A percentile compares a stretch with the other conserved stretches of the same genome.
Conservation (phyloP, 1,140 invertebrate species). For the Pseudobourletiella spinata region DNA sequence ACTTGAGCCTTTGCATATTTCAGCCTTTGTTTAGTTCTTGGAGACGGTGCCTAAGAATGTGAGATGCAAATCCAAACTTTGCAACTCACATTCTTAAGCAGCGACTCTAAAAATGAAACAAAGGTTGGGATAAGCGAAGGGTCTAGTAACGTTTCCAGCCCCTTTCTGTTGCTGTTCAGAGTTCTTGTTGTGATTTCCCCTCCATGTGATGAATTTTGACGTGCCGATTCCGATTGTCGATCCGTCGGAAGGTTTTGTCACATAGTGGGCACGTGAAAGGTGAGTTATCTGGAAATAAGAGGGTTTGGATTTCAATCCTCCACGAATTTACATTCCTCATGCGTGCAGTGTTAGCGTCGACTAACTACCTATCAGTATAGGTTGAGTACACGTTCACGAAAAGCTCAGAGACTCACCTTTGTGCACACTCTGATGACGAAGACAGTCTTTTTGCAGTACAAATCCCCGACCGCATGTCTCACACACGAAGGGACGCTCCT, state of each 20-base stretch:
- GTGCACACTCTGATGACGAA: neutral
- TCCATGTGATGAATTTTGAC: neutral
- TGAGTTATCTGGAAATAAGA: neutral
- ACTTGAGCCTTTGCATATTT: no score
- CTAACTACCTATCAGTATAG: neutral
- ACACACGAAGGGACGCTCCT: neutral
- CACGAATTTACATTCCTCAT: neutral
- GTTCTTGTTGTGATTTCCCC: no score
- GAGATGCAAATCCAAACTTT: no score
- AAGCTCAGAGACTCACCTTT: neutral
- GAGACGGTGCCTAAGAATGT: no score
- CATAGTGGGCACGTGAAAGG: neutral
- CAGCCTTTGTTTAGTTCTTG: no score
- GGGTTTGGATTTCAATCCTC: neutral
- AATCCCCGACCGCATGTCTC: neutral
- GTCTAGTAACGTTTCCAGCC: no score
- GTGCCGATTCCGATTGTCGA: neutral
- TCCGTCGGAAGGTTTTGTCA: neutral
- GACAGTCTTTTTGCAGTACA: neutral
- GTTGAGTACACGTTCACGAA: neutral
- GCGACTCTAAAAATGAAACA: no score
- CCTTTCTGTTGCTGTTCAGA: no score
- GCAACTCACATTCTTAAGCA: no score
- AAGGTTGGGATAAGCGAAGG: no score
- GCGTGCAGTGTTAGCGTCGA: neutral